Base-by-base conservation (phyloP, 2,113 vertebrate species). In the Bubo bubo region DNA sequence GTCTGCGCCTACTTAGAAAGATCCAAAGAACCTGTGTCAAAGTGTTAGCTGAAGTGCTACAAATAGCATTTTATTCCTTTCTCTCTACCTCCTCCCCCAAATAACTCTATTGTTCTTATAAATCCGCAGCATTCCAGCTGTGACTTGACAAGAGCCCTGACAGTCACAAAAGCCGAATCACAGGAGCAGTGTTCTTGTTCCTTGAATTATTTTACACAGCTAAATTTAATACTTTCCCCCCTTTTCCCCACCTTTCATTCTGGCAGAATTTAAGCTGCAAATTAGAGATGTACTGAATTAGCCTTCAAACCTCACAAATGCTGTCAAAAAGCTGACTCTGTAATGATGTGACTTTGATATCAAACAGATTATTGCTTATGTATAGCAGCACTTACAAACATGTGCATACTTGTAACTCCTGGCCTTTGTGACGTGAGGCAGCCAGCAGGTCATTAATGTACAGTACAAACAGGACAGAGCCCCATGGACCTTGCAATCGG, bases 271-370 rank as follows among this genome's bases (percentile, higher is more conserved):
- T 91, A 91, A 97, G 74, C 89, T 72, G 30, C 94, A 98, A 95
- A 98, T 96, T 92, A 96, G 94, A 80, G 86, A 96, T 58, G 67
- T 82, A 67, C 93, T 19, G 50, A 92, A 96, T 97, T 95, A 95
- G 95, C 81, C 95, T 97, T 97, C 92, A 89, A 94, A 82, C 85
- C 79, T 95, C 4, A 4, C 88, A 77, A 91, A 70, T 9, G 93
- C 92, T 96, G 88, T 95, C 96, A 96, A 70, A 86, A 88, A 90
- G 59, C 91, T 59, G 93, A 79, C 79, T 94, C 39, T 0, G 20
- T 97, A 95, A 95, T 4, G 91, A 95, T 53, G 97, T 96, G 97
- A 86, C 91, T 97, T 84, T 92, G 97, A 96, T 97, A 91, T 18
- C 95, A 7, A 43, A 50, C 96, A 97, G 97, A 50, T 93, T 92